Base-by-base conservation (phyloP, 2,113 vertebrate genomes). In the Channa argus region DNA sequence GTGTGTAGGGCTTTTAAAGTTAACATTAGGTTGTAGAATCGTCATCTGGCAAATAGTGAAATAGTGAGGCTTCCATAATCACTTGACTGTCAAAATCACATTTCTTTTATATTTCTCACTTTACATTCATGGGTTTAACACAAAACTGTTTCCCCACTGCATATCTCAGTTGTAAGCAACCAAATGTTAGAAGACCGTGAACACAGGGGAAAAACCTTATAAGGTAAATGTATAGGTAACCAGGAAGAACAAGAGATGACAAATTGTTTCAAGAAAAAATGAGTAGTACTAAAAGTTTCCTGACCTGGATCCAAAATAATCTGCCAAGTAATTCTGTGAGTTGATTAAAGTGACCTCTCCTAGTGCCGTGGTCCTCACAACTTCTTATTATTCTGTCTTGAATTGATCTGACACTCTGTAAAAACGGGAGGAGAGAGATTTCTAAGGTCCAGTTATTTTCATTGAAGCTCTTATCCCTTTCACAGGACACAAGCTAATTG, bases 271-370 rank as follows among this genome's bases (percentile, higher is more conserved):
- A 78, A 64, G 74, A 37, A 55, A 36, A 38, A 56, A 24, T 24
- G 45, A 38, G 45, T 58, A 63, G 24, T 60, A 45, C 41, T 38
- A 41, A 50, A 56, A 43, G 60, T 60, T 58, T 66, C 41, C 80
- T 76, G 67, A 76, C 71, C 71, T 45, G 13, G 64, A 70, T 83
- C 74, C 63, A 46, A 82, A 60, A 78, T 74, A 76, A 84, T 87
- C 71, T 79, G 44, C 71, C 51, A 63, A 80, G 64, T 74, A 53
- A 59, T 53, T 52, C 62, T 69, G 61, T 62, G 72, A 67, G 77
- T 59, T 88, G 77, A 86, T 87, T 82, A 87, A 90, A 90, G 74
- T 77, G 83, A 80, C 74, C 80, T 82, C 66, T 58, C 39, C 43
- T 65, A 15, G 33, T 34, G 60, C 46, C 10, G 74, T 47, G 38